Base-by-base conservation (phyloP, 2,113 vertebrate genomes). In the Megaceryle torquata region DNA sequence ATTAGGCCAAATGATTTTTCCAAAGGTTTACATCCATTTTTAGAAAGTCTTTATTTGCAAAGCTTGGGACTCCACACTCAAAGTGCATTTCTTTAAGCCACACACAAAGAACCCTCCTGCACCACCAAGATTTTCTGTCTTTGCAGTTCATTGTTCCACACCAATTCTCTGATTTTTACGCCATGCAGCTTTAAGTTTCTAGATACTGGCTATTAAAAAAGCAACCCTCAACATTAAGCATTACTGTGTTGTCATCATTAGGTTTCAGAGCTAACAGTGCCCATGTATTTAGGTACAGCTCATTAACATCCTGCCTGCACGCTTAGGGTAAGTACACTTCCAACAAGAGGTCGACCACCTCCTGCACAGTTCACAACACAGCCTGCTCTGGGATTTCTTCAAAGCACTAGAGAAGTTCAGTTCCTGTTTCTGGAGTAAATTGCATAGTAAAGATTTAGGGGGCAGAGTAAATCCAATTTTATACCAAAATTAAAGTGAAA, bases 211-310 rank as follows among this genome's bases (percentile, higher is more conserved):
- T 70, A 70, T 20, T 44, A 65, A 41, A 41, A 46, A 41, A 57
- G 67, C 43, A 9, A 0, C 6, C 15, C 37, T 53, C 65, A 14
- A 67, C 22, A 4, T 2, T 7, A 57, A 75, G 93, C 72, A 37
- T 19, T 37, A 15, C 28, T 2, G 0, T 31, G 68, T 28, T 19
- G 15, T 29, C 81, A 75, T 60, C 83, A 15, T 44, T 46, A 69
- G 84, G 53, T 60, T 89, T 92, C 89, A 91, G 81, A 94, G 94
- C 35, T 89, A 95, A 64, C 53, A 31, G 43, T 29, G 64, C 46
- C 83, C 77, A 8, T 20, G 24, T 56, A 56, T 76, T 82, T 24
- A 82, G 28, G 77, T 15, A 31, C 48, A 91, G 89, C 70, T 94
- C 89, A 29, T 53, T 56, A 60, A 60, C 48, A 48, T 11, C 80